A percentile compares a stretch with the other conserved stretches of the same genome.
These are phyloP conservation scores for Sinohyriopsis cumingii DNA, from an alignment of 2,888 invertebrate species.

Conservation along the genomic window DNA sequence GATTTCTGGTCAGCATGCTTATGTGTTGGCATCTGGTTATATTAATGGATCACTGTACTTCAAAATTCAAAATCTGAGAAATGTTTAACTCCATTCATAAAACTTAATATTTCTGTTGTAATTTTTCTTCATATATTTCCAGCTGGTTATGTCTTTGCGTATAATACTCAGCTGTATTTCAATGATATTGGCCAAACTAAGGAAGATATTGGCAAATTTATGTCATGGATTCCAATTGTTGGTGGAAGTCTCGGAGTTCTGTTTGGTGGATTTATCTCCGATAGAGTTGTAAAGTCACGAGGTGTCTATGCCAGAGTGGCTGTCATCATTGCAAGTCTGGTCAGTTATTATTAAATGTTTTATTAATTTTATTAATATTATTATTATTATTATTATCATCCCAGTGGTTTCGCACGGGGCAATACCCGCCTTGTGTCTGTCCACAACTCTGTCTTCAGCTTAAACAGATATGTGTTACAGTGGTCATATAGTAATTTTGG, in stretches of 20 bases:
- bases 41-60: too few relatives aligned
- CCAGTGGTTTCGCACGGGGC: not conserved
- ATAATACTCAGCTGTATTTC: conserved; percentile 72
- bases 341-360: conserved; percentile 28
- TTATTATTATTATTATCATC: not conserved
- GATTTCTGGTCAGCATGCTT: too few relatives aligned
- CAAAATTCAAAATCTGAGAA: not conserved
- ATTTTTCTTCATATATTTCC: conserved; percentile 18
- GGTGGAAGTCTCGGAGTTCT: conserved; percentile 70
- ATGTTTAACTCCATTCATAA: not conserved
- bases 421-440: too few relatives aligned
- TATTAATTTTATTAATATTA: not conserved
- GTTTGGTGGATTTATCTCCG: conserved; percentile 68
- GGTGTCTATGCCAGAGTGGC: conserved; percentile 69
- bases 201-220: conserved; percentile 67
- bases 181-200: conserved; percentile 63
- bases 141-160: conserved; percentile 73
- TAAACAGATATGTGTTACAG: too few relatives aligned
- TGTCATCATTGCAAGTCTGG: conserved; percentile 68
- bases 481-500: too few relatives aligned
- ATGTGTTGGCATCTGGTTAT: too few relatives aligned
- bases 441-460: too few relatives aligned
- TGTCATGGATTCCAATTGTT: conserved; percentile 72
- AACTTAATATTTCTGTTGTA: not conserved
- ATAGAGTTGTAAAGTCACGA: conserved; percentile 62